Percentiles rank a stretch among this genome's conserved stretches.
Evolutionary conservation across 2,888 invertebrate species (phyloP).

Genomic region (Venusia cambrica): DNA sequence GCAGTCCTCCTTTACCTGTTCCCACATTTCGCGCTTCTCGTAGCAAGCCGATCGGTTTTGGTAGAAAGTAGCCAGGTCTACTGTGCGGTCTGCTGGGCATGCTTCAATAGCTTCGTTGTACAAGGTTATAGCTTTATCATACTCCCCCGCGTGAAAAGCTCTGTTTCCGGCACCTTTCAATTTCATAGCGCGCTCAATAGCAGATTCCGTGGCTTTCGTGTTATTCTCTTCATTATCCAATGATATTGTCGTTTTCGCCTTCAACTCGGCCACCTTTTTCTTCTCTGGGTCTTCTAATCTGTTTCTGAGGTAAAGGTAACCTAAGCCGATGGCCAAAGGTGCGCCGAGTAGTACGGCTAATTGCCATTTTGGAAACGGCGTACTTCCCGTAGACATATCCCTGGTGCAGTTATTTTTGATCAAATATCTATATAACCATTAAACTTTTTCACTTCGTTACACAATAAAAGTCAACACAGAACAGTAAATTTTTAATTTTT

Average conservation of each 20-base stretch:
- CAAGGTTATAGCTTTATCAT: slow-evolving; percentile 92
- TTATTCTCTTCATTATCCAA: slow-evolving; percentile 80
- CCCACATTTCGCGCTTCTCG: slow-evolving; percentile 93
- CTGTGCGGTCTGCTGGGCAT: slow-evolving; percentile 87
- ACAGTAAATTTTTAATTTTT: slow-evolving; percentile 53
- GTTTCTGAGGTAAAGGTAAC: slow-evolving; percentile 87
- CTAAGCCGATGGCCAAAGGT: slow-evolving; percentile 90
- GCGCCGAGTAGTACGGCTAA: slow-evolving; percentile 91
- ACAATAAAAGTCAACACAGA: slow-evolving; percentile 44
- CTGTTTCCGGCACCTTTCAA: slow-evolving; percentile 94
- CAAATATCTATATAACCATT: slow-evolving; percentile 57
- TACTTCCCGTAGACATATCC: slow-evolving; percentile 77
- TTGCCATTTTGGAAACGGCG: slow-evolving; percentile 91
- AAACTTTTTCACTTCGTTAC: slow-evolving; percentile 49
- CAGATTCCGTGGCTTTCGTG: slow-evolving; percentile 73
- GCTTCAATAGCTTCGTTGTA: slow-evolving; percentile 97
- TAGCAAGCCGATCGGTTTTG: slow-evolving; percentile 98
- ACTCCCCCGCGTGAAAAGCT: slow-evolving; percentile 92
- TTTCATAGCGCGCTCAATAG: slow-evolving; percentile 87
- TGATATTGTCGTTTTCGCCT: slow-evolving; percentile 81
- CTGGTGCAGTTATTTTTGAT: slow-evolving; percentile 36
- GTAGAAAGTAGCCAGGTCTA: slow-evolving; percentile 93
- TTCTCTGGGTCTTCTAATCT: slow-evolving; percentile 77
- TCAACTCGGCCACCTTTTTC: slow-evolving; percentile 73
- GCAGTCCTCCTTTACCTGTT: slow-evolving; percentile 92